Evolutionary conservation across 1,140 invertebrate genomes (phyloP).

Genomic region (Fopius arisanus): DNA sequence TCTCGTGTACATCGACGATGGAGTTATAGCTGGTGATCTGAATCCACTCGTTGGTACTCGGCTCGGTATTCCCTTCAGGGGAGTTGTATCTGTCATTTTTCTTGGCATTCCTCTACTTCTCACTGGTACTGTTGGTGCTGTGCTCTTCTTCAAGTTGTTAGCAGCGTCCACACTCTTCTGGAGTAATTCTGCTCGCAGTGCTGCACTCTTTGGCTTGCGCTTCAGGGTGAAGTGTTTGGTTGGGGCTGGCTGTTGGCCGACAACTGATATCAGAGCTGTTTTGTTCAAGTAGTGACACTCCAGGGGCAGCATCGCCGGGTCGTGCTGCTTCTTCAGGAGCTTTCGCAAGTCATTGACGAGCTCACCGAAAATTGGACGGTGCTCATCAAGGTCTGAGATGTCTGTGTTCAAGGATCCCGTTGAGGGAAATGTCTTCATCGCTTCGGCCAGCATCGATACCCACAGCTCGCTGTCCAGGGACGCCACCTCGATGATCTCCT

Average conservation of each 20-base stretch:
- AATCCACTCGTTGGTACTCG: constrained; percentile 76
- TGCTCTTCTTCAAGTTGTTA: constrained; percentile 87
- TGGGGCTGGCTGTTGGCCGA: constrained; percentile 71
- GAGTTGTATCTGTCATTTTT: constrained; percentile 95
- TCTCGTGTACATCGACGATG: constrained; percentile 63
- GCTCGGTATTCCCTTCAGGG: constrained; percentile 89
- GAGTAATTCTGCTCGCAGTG: constrained; percentile 86
- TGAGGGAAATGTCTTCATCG: constrained; percentile 91
- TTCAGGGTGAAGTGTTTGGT: constrained; percentile 94
- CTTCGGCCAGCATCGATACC: constrained; percentile 96
- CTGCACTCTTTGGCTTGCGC: constrained; percentile 94
- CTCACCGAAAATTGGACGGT: constrained; percentile 88
- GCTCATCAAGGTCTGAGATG: constrained; percentile 84
- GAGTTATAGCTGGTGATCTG: constrained; percentile 68
- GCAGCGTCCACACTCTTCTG: constrained; percentile 91
- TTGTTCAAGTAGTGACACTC: constrained; percentile 98
- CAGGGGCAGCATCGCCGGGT: constrained; percentile 87
- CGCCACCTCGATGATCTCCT: constrained; percentile 93
- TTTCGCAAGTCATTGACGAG: constrained; percentile 87
- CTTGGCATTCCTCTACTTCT: constrained; percentile 92
- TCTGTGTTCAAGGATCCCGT: constrained; percentile 89
- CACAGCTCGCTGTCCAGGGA: constrained; percentile 91
- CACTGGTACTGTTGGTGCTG: constrained; percentile 88
- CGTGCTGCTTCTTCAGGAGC: constrained; percentile 85
- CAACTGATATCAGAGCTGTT: constrained; percentile 86